Conservation (phyloP, 2,888 invertebrate species). For the Cheilosia pagana region DNA sequence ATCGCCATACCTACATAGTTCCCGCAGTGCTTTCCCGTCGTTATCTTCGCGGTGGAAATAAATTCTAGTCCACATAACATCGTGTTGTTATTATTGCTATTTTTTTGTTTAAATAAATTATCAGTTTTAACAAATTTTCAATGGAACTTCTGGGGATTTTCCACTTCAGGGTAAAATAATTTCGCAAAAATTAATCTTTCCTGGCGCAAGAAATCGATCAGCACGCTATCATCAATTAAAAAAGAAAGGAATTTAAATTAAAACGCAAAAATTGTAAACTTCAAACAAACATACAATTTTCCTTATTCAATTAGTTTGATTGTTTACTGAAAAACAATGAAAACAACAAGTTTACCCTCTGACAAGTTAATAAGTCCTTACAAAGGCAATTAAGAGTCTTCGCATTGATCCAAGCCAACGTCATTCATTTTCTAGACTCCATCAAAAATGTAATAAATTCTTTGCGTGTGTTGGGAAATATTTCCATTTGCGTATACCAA, state of each 20-base stretch:
- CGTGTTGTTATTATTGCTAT: neutral
- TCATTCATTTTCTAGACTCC: neutral
- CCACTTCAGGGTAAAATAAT: neutral
- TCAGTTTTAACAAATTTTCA: neutral
- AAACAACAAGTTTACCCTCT: neutral
- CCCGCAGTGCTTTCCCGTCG: neutral
- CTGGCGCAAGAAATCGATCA: constrained; percentile 25
- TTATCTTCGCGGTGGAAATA: constrained; percentile 1
- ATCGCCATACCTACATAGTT: neutral
- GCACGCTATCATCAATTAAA: constrained; percentile 14
- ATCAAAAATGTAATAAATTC: neutral
- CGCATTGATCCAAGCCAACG: neutral
- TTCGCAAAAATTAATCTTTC: neutral
- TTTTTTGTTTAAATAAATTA: neutral
- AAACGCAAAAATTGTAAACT: neutral
- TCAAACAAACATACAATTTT: neutral
- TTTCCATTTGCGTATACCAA: neutral
- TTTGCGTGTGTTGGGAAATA: neutral
- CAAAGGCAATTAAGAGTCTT: neutral
- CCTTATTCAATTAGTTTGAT: neutral
- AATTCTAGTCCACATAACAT: constrained; percentile 1
- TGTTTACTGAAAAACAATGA: neutral
- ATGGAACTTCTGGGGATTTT: neutral
- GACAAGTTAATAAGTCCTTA: neutral
- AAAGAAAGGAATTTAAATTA: neutral